phyloP scores from a whole-genome alignment of 2,797 vertebrate species.

The Sardinella longiceps region DNA sequence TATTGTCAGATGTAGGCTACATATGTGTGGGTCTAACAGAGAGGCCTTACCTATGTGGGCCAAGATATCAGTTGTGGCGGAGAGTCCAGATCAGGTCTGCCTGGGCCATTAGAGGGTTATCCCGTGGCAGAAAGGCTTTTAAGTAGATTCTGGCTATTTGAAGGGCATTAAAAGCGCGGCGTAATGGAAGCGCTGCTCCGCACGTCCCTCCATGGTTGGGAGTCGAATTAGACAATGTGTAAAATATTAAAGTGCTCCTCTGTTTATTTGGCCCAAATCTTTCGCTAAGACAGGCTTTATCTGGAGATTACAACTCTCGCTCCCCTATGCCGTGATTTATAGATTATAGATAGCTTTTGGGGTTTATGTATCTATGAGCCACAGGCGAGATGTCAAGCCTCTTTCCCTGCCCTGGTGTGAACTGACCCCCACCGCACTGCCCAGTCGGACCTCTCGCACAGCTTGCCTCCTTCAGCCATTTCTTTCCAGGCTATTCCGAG shows the following conservation, averaged over 20 bases:
- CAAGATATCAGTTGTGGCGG: constrained; percentile 28
- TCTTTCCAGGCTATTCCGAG: not conserved
- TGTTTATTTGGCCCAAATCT: constrained; percentile 67
- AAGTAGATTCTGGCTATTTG: constrained; percentile 52
- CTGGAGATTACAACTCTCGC: constrained; percentile 68
- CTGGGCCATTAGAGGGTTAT: constrained; percentile 43
- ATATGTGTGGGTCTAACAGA: constrained; percentile 11
- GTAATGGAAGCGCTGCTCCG: constrained; percentile 4
- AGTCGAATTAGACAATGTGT: constrained; percentile 62
- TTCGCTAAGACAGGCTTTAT: constrained; percentile 67
- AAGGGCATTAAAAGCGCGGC: constrained; percentile 37
- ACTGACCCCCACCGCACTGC: not conserved
- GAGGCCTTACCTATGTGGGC: constrained; percentile 15
- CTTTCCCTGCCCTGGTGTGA: constrained; percentile 33
- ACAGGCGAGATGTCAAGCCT: constrained; percentile 31
- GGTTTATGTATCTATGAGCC: constrained; percentile 57
- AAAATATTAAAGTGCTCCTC: constrained; percentile 61
- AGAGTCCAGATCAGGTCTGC: not conserved
- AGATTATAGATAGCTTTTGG: constrained; percentile 75
- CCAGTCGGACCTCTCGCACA: not conserved
- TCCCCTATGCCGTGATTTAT: constrained; percentile 64
- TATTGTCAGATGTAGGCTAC: not conserved
- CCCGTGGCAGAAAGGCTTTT: constrained; percentile 49
- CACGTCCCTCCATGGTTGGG: constrained; percentile 9
- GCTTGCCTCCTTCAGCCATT: not conserved